Percentiles rank a stretch among this genome's conserved stretches.
Conservation (phyloP, 2,888 invertebrate species). For the Lepidocyrtinus sp. region DNA sequence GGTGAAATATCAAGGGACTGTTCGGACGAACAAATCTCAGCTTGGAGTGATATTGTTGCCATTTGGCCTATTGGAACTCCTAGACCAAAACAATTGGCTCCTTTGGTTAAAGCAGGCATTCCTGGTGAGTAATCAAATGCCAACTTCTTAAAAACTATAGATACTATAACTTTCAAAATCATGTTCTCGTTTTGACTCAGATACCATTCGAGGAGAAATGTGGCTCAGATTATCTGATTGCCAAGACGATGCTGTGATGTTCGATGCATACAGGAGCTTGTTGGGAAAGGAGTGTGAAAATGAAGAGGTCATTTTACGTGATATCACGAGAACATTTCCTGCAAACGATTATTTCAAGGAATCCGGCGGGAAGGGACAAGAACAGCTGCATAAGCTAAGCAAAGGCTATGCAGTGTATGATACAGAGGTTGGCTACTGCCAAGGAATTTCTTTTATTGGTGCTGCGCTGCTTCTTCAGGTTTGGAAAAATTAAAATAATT, state of each 20-base stretch:
- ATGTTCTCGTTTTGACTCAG: slow-evolving; percentile 74
- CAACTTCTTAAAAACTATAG: too few species aligned
- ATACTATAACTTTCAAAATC: too few species aligned
- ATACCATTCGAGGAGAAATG: slow-evolving; percentile 95
- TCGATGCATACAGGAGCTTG: slow-evolving; percentile 92
- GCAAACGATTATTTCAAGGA: slow-evolving; percentile 97
- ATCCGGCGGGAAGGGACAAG: slow-evolving; percentile 93
- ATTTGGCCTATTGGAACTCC: slow-evolving; percentile 75
- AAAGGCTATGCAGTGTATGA: slow-evolving; percentile 98
- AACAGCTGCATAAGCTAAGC: slow-evolving; percentile 94
- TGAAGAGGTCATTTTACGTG: slow-evolving; percentile 95
- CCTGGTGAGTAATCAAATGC: too few species aligned
- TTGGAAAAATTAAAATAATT: slow-evolving; percentile 8
- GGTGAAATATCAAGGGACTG: slow-evolving; percentile 98
- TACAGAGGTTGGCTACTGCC: slow-evolving; percentile 98
- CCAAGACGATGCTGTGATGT: slow-evolving; percentile 85
- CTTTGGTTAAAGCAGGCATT: slow-evolving; percentile 87
- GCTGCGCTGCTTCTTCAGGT: slow-evolving; percentile 84
- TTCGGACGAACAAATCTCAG: slow-evolving; percentile 90
- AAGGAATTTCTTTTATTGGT: slow-evolving; percentile 97
- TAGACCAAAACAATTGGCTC: slow-evolving; percentile 86
- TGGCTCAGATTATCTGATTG: slow-evolving; percentile 96
- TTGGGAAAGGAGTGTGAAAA: slow-evolving; percentile 97
- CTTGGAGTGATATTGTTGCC: slow-evolving; percentile 91
- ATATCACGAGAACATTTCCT: slow-evolving; percentile 98